Evolutionary conservation across 2,113 vertebrate genomes (phyloP).

Genomic region (Gnathonemus longibarbis): DNA sequence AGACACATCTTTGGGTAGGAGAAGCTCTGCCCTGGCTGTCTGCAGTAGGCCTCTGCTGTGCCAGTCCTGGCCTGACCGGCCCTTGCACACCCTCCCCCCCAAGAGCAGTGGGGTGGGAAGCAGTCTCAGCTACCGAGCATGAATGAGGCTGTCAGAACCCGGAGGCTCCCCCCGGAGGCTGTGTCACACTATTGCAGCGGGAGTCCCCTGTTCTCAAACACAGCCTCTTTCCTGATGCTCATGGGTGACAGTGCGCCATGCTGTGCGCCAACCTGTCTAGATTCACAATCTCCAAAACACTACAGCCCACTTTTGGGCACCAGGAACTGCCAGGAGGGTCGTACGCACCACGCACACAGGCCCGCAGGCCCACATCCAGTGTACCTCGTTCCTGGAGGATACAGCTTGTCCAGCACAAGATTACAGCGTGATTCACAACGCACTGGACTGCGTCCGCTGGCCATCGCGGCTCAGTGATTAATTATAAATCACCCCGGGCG

Average conservation of each 20-base stretch:
- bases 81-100: not conserved
- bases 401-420: slow-evolving; percentile 2
- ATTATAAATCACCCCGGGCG: slow-evolving; percentile 28
- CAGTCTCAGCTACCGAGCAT: not conserved
- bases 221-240: not conserved
- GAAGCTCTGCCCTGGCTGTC: not conserved
- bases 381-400: not conserved
- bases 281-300: not conserved
- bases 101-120: not conserved
- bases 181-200: not conserved
- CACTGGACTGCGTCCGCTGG: slow-evolving; percentile 17
- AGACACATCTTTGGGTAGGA: not conserved
- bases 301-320: not conserved
- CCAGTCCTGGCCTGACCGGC: not conserved
- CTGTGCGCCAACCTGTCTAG: not conserved
- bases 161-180: not conserved
- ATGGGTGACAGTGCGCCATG: not conserved
- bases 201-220: not conserved
- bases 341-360: too few relatives aligned
- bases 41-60: not conserved
- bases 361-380: not conserved
- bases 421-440: slow-evolving; percentile 19
- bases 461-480: slow-evolving; percentile 31
- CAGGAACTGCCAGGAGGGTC: not conserved
- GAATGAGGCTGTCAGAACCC: not conserved